Percentiles rank a stretch among this genome's conserved stretches.
phyloP scores from a whole-genome alignment of 64 coral and sea anemone species.

The Platygyra sinensis region DNA sequence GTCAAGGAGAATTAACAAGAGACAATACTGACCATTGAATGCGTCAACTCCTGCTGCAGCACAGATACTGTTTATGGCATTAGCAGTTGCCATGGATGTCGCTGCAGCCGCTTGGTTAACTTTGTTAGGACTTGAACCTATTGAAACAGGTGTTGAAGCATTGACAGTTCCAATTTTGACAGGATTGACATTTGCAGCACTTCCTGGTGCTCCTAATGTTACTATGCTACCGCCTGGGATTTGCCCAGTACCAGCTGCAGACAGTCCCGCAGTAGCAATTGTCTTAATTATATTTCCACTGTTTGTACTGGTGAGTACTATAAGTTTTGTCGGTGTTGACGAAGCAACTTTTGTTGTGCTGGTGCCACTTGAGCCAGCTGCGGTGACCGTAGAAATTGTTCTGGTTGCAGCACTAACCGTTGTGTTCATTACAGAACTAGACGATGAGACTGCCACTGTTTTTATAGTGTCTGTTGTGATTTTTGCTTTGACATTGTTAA shows the following conservation, averaged over 20 bases:
- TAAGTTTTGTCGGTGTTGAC: conserved; percentile 86
- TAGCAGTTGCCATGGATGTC: conserved; percentile 76
- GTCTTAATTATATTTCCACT: conserved; percentile 96
- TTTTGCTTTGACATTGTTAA: conserved; percentile 90
- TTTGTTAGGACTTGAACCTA: conserved; percentile 57
- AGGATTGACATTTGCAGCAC: conserved; percentile 44
- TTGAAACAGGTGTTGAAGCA: conserved; percentile 24
- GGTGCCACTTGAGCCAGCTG: conserved; percentile 45
- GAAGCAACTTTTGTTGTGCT: conserved; percentile 61
- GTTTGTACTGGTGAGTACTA: conserved; percentile 88
- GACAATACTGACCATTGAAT: conserved; percentile 89
- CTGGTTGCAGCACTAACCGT: conserved; percentile 52
- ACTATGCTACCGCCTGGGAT: conserved; percentile 53
- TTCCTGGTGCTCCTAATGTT: conserved; percentile 44
- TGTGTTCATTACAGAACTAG: conserved; percentile 50
- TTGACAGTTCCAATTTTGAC: conserved; percentile 66
- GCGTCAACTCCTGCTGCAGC: conserved; percentile 93
- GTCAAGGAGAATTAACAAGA: background rate
- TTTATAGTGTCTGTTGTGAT: conserved; percentile 25
- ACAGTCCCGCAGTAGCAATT: conserved; percentile 79
- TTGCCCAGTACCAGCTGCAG: conserved; percentile 51
- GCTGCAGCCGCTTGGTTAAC: conserved; percentile 49
- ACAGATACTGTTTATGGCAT: conserved; percentile 97
- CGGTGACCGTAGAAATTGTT: conserved; percentile 59
- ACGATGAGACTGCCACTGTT: conserved; percentile 31